Evolutionary conservation across 2,113 vertebrate genomes (phyloP).

Genomic region (Pseudorectes ferrugineus): DNA sequence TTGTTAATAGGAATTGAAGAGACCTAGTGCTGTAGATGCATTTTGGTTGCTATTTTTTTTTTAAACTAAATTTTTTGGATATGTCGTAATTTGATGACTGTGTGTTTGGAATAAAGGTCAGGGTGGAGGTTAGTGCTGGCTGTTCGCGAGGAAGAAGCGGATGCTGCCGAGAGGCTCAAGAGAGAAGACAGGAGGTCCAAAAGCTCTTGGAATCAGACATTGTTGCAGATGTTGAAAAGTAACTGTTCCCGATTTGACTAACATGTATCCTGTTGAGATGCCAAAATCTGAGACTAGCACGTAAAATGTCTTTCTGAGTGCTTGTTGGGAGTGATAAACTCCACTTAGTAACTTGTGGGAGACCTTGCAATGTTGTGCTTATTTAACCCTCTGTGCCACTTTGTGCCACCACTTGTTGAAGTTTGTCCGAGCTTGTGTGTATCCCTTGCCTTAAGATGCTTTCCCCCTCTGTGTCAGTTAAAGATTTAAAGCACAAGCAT

Average conservation of each 20-base stretch:
- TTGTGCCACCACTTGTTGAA: background rate
- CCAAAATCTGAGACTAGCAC: background rate
- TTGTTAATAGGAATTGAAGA: background rate
- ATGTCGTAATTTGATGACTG: background rate
- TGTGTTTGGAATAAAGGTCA: background rate
- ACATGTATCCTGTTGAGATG: background rate
- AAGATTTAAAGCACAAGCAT: background rate
- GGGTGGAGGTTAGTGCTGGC: background rate
- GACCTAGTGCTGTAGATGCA: background rate
- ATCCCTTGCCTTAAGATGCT: background rate
- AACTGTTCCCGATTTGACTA: slow-evolving; percentile 8
- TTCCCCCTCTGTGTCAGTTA: background rate
- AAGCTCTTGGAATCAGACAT: background rate
- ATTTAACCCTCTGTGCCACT: background rate
- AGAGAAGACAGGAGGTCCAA: background rate
- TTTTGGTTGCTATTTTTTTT: background rate
- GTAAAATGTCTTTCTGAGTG: background rate
- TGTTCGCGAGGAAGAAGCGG: background rate
- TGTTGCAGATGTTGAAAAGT: slow-evolving; percentile 39
- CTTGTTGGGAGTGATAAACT: background rate
- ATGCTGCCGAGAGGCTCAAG: background rate
- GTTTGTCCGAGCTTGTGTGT: background rate
- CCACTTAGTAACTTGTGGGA: background rate
- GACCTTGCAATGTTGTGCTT: background rate
- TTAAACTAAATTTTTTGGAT: background rate